phyloP scores from a whole-genome alignment of 2,888 invertebrate genomes.

The Bellardia bayeri region DNA sequence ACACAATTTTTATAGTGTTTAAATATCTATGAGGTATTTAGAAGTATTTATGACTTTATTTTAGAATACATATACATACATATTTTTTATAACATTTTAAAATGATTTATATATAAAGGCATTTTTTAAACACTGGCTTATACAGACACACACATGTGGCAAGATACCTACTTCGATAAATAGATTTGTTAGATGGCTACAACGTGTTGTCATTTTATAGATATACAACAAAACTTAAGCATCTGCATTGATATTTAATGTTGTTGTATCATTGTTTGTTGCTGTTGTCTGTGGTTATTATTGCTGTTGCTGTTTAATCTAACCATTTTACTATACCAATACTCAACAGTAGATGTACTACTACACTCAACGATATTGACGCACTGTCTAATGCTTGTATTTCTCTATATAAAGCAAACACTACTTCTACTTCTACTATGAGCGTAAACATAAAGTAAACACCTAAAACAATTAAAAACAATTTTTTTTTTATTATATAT shows the following conservation, averaged over 20 bases:
- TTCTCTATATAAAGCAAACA: neutral
- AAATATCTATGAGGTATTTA: conserved; percentile 12
- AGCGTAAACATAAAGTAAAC: no score
- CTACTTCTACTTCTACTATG: neutral
- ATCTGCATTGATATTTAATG: conserved; percentile 51
- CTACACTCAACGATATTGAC: conserved; percentile 35
- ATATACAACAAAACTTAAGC: conserved; percentile 26
- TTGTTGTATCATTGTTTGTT: conserved; percentile 23
- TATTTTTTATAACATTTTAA: conserved; percentile 4
- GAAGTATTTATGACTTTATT: neutral
- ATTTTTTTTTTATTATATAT: no score
- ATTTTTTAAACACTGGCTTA: neutral
- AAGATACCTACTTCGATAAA: conserved; percentile 26
- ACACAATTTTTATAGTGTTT: conserved; percentile 36
- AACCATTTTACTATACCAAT: conserved; percentile 21
- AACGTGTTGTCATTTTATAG: conserved; percentile 58
- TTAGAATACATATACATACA: neutral
- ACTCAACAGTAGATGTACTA: neutral
- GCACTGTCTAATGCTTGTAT: conserved; percentile 38
- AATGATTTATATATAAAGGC: neutral
- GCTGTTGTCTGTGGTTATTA: conserved; percentile 15
- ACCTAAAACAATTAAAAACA: no score
- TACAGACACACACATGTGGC: neutral
- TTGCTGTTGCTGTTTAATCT: conserved; percentile 43
- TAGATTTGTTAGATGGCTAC: conserved; percentile 36